A percentile compares a stretch with the other conserved stretches of the same genome.
phyloP scores from a whole-genome alignment of 2,113 vertebrate genomes.

The Pipa parva region DNA sequence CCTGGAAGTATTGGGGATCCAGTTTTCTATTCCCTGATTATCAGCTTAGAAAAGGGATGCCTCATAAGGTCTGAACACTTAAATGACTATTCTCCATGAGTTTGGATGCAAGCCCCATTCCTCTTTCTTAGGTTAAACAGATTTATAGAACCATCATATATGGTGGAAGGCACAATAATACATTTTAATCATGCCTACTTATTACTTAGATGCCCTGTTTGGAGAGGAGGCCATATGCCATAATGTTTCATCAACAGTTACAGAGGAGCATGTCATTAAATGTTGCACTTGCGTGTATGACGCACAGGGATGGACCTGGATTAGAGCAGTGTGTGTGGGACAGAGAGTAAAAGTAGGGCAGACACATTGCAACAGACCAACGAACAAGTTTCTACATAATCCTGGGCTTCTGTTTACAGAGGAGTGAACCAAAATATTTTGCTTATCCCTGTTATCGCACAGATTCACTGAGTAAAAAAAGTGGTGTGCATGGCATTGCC shows the following conservation, averaged over 20 bases:
- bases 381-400: not conserved
- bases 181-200: conserved; percentile 20
- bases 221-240: conserved; percentile 18
- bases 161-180: not conserved
- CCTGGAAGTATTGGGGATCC: conserved; percentile 50
- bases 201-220: not conserved
- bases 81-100: conserved; percentile 22
- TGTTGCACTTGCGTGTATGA: not conserved
- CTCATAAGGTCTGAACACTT: conserved; percentile 47
- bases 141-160: not conserved
- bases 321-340: not conserved
- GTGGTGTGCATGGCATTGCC: too few relatives aligned
- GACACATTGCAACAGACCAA: too few relatives aligned
- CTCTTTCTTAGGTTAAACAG: conserved; percentile 20
- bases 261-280: too few relatives aligned
- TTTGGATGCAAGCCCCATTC: not conserved
- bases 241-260: not conserved
- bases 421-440: not conserved
- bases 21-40: conserved; percentile 54
- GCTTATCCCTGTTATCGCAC: too few relatives aligned
- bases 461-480: too few relatives aligned
- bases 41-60: conserved; percentile 58
- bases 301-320: not conserved
- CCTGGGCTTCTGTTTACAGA: not conserved
- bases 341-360: not conserved